Evolutionary conservation across 2,113 vertebrate species (phyloP), one percentile per base, ranked within the genome.

Genomic region (Oxygymnocypris stewartii): DNA sequence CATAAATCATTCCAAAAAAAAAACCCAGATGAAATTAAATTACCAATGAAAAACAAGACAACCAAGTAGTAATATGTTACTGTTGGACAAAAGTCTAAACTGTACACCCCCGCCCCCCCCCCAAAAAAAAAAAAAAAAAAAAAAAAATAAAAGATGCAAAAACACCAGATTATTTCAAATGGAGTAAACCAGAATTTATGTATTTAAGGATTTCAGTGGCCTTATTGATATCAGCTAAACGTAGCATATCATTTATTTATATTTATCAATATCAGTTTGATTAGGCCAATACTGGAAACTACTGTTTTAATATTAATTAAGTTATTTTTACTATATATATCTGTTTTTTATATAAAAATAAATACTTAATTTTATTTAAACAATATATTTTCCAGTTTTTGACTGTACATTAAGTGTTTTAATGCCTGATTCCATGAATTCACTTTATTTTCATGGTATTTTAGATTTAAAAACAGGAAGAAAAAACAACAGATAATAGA

Each of bases 91-190:
- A 40, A 87, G 44, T 1, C 31, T 61, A 28, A 51, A 81, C 9
- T 67, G 77, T 65, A 85, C 67, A 71, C 16, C 78, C n/a, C n/a
- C n/a, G n/a, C n/a, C n/a, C n/a, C n/a, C n/a, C n/a, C 28, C 28
- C 28, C 28, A 1, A 1, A 31, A 31, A 31, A 31, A 31, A 31
- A 1, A 31, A 35, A 35, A 49, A 83, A 78, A n/a, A n/a, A n/a
- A n/a, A n/a, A n/a, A n/a, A n/a, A n/a, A n/a, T n/a, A n/a, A n/a
- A 81, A 4, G 31, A 51, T 20, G 25, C 67, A 63, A 47, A 71
- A 49, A 23, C n/a, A 77, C 37, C 28, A 11, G 10, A 67, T 65
- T 75, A 40, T 4, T 57, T 42, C 42, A 10, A 63, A 63, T 23
- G 8, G 79, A 25, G 28, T 16, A 25, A 76, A 59, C 3, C 57